Percentiles rank a stretch among this genome's conserved stretches.
phyloP scores from a whole-genome alignment of 1,140 invertebrate genomes.

The Antheraea pernyi region DNA sequence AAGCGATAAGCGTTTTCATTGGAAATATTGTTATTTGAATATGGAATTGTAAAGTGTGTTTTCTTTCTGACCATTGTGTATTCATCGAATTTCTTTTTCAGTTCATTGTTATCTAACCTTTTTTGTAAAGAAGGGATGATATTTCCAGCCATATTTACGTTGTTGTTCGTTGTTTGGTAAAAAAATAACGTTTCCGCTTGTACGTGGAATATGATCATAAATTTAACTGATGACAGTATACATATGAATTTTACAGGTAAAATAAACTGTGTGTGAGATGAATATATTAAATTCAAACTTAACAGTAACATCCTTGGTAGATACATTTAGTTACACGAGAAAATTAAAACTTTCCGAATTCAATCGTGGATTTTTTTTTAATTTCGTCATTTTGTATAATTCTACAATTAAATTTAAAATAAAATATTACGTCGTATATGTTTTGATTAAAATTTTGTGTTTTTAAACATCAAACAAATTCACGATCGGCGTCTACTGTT shows the following conservation, averaged over 20 bases:
- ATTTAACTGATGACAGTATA: neutral
- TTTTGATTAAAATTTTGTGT: neutral
- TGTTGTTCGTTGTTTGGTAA: neutral
- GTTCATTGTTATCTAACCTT: conserved; percentile 10
- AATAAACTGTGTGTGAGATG: neutral
- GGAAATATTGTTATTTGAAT: conserved; percentile 1
- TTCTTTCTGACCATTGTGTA: conserved; percentile 31
- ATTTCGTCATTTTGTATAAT: neutral
- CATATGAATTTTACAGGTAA: neutral
- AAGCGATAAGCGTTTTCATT: neutral
- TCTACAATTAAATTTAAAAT: neutral
- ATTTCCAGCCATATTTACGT: neutral
- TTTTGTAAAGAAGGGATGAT: neutral
- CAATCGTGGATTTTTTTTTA: neutral
- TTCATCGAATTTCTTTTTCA: conserved; percentile 30
- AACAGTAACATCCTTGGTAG: neutral
- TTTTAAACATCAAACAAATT: neutral
- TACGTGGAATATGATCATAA: neutral
- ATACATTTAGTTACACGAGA: neutral
- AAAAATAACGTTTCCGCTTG: neutral
- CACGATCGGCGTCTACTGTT: neutral
- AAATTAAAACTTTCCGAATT: neutral
- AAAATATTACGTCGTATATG: neutral
- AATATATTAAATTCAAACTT: neutral
- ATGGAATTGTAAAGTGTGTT: conserved; percentile 28